These are phyloP conservation scores for Morpho deidamia DNA, from an alignment of 2,888 invertebrate genomes.

Conservation along the genomic window DNA sequence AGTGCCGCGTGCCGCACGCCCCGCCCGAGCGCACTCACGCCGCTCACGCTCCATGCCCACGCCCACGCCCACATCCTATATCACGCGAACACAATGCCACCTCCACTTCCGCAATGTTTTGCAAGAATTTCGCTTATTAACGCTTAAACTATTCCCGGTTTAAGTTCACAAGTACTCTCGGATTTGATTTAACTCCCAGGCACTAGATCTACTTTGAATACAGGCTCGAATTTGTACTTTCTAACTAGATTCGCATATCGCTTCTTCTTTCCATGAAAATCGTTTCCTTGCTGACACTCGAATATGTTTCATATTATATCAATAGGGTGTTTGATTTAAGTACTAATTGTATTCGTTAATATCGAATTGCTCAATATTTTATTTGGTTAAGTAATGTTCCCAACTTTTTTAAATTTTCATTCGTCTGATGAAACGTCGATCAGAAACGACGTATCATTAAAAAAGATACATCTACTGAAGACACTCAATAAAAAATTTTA, in stretches of 20 bases:
- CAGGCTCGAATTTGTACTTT: slow-evolving; percentile 30
- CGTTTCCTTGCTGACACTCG: slow-evolving; percentile 19
- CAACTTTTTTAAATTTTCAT: too few relatives aligned
- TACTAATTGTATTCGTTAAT: too few relatives aligned
- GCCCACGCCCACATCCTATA: slow-evolving; percentile 2
- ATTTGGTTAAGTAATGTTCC: too few relatives aligned
- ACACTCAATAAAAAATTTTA: too few relatives aligned
- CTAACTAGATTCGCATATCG: slow-evolving; percentile 44
- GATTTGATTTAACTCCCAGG: slow-evolving; percentile 5
- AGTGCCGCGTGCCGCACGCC: slow-evolving; percentile 59
- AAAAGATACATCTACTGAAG: too few relatives aligned
- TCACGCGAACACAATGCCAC: slow-evolving; percentile 22
- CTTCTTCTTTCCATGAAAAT: slow-evolving; percentile 33
- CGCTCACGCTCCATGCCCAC: slow-evolving; percentile 13
- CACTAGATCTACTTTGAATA: slow-evolving; percentile 16
- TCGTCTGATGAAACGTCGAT: too few relatives aligned
- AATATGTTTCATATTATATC: slow-evolving; percentile 5
- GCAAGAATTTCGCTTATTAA: slow-evolving; percentile 43
- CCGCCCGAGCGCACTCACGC: slow-evolving; percentile 21
- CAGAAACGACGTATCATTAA: too few relatives aligned
- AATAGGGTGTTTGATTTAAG: slow-evolving; percentile 7
- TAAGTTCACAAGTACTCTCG: slow-evolving; percentile 8
- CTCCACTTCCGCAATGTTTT: slow-evolving; percentile 17
- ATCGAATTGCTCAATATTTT: too few relatives aligned
- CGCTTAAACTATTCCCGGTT: slow-evolving; percentile 22